phyloP scores from a whole-genome alignment of 2,797 vertebrate genomes.

The Urophycis tenuis region DNA sequence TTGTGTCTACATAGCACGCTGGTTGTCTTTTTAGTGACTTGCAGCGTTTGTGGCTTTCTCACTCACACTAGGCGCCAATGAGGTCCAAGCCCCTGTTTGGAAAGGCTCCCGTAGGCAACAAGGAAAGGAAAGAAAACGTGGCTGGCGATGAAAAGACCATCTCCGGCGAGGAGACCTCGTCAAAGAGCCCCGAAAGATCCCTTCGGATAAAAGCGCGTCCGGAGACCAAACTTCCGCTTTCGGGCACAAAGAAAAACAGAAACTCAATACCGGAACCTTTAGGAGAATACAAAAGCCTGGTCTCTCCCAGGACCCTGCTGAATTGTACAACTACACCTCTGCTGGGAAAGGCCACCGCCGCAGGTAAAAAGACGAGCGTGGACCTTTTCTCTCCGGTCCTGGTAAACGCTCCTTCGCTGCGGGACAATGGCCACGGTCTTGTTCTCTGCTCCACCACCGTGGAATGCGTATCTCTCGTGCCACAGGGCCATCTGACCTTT shows the following conservation, averaged over 20 bases:
- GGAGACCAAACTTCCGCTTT: background rate
- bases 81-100: slow-evolving; percentile 38
- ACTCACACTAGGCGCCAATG: slow-evolving; percentile 40
- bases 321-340: slow-evolving; percentile 33
- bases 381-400: slow-evolving; percentile 17
- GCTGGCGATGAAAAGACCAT: slow-evolving; percentile 14
- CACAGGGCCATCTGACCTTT: slow-evolving; percentile 44
- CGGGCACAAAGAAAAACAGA: slow-evolving; percentile 2
- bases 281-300: slow-evolving; percentile 46
- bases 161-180: slow-evolving; percentile 8
- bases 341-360: slow-evolving; percentile 18
- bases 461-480: slow-evolving; percentile 57
- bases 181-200: slow-evolving; percentile 16
- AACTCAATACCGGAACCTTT: background rate
- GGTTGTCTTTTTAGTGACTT: background rate
- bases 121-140: slow-evolving; percentile 19
- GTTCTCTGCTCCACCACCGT: slow-evolving; percentile 75
- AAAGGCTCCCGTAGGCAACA: slow-evolving; percentile 23
- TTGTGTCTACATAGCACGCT: background rate
- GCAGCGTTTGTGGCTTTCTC: background rate
- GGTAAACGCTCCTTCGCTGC: slow-evolving; percentile 19
- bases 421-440: slow-evolving; percentile 36
- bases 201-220: slow-evolving; percentile 12
- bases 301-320: slow-evolving; percentile 57
- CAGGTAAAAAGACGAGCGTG: background rate